Evolutionary conservation across 92 coral and sea anemone species (phyloP).

Genomic region (Paragorgia papillata): DNA sequence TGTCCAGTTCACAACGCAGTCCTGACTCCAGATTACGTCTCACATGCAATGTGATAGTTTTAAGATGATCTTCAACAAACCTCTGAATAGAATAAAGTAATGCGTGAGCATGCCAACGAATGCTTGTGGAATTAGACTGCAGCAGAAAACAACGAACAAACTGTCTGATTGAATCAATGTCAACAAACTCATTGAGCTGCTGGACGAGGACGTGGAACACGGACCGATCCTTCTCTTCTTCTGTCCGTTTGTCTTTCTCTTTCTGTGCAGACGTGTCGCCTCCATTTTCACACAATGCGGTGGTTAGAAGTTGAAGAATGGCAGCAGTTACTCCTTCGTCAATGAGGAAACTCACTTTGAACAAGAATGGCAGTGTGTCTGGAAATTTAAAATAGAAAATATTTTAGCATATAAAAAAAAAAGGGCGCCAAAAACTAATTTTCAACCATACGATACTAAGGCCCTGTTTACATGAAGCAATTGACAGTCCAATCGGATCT

Average conservation of each 20-base stretch:
- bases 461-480: too few species aligned
- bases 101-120: constrained; percentile 98
- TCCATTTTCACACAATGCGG: constrained; percentile 87
- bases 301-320: constrained; percentile 86
- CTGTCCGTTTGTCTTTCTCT: constrained; percentile 61
- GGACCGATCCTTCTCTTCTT: constrained; percentile 63
- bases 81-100: constrained; percentile 85
- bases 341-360: constrained; percentile 90
- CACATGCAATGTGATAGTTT: too few species aligned
- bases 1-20: too few species aligned
- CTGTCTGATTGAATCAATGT: constrained; percentile 79
- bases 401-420: too few species aligned
- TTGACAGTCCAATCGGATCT: too few species aligned
- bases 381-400: too few species aligned
- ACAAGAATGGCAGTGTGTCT: constrained; percentile 85
- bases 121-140: constrained; percentile 95
- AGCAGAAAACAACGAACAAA: constrained; percentile 88
- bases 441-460: too few species aligned
- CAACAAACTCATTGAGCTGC: constrained; percentile 72
- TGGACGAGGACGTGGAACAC: constrained; percentile 76
- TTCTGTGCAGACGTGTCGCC: constrained; percentile 62
- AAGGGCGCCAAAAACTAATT: too few species aligned
- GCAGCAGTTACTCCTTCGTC: constrained; percentile 95
- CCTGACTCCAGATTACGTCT: too few species aligned
- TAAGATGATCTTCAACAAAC: too few species aligned